Evolutionary conservation across 2,113 vertebrate genomes (phyloP), one percentile per base, ranked within the genome.

Genomic region (Solea senegalensis): DNA sequence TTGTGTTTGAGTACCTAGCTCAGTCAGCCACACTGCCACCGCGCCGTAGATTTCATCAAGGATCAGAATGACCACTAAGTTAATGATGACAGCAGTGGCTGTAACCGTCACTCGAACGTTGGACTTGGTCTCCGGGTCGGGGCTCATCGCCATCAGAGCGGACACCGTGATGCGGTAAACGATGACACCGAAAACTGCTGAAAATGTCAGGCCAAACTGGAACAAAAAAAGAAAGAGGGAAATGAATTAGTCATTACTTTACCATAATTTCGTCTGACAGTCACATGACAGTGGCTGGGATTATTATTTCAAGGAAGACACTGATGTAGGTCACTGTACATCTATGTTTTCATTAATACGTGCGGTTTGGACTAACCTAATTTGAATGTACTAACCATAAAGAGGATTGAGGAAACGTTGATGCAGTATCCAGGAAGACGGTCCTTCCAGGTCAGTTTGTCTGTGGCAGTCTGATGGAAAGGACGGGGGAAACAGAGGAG

Each of bases 31-130:
- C 50, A 95, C 91, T 45, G 98, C 97, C 81, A 99, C 96, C 0
- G 91, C 87, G 0, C 97, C 98, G 0, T 99, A 99, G 85, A 99
- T 98, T 84, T 99, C 97, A 1, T 99, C 97, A 1, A 99, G 93
- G 78, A 99, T 95, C 56, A 99, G 96, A 82, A 99, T 98, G 59
- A 97, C 95, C 61, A 99, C 92, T 0, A 99, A 92, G 91, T 99
- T 99, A 78, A 99, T 97, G 93, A 99, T 94, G 90, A 99, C 97
- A 0, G 97, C 96, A 0, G 98, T 99, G 0, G 98, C 95, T 0
- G 96, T 96, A 69, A 99, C 97, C 0, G 96, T 99, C 57, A 95
- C 95, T 0, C 96, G 94, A 3, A 95, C 94, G 0, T 97, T 99
- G 76, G 96, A 91, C 78, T 94, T 96, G 28, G 91, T 94, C 40